Evolutionary conservation across 2,797 vertebrate genomes (phyloP), one percentile per base, ranked within the genome.

Genomic region (Anas georgica): DNA sequence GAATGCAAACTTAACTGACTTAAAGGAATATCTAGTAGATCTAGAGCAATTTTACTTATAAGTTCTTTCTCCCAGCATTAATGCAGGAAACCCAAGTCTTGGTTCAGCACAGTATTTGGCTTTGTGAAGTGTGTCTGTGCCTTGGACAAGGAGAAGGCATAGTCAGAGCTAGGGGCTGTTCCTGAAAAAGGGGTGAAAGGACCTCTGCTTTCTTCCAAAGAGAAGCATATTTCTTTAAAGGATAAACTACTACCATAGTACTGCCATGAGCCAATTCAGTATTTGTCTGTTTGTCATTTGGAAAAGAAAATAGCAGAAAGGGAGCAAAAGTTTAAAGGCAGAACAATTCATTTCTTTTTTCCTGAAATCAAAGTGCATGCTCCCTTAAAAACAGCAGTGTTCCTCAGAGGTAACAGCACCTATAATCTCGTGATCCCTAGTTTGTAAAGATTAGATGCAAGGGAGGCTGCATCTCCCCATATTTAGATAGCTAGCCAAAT

Each of bases 81-180:
- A 87, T 3, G 15, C 52, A 48, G 29, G 43, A 86, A 94, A 76
- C 28, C 54, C 37, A 59, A 29, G 23, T 29, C 68, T 39, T 23
- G 12, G 18, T 84, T 66, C 15, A 26, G 63, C 33, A 50, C 10
- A 4, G 11, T 2, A 8, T 0, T 0, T 68, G 59, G 52, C 67
- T 46, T 10, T 18, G n/a, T 1, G 9, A 91, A 18, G 29, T 4
- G 1, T 1, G 7, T 21, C 37, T 58, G 33, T 26, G 20, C 31
- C 37, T 55, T 52, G 60, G 25, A 68, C 33, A 48, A 23, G 33
- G 3, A 76, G 64, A 78, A 50, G 18, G 18, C 43, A 28, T 2
- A 5, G 68, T 66, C 68, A 70, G 73, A 70, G 25, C 33, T 43
- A 43, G 0, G 25, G 23, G 11, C 14, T n/a, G 1, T 56, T 84